A percentile compares a stretch with the other conserved stretches of the same genome.
These are phyloP conservation scores for Dendrolimus kikuchii DNA, from an alignment of 1,140 invertebrate species.

Conservation along the genomic window DNA sequence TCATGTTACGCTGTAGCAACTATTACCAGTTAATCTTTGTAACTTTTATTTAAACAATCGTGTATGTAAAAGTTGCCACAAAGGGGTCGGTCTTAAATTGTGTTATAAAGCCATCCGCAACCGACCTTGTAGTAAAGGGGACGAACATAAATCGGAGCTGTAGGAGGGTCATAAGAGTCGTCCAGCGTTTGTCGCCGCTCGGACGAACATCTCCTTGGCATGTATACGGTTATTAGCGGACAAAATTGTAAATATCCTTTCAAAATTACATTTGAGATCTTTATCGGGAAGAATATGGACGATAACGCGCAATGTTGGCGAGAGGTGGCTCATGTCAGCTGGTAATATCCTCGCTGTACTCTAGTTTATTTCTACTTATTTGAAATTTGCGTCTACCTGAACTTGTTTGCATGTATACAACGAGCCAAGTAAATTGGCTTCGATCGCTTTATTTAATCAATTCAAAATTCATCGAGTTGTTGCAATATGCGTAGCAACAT, in stretches of 20 bases:
- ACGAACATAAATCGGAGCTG: constrained; percentile 52
- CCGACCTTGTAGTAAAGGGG: constrained; percentile 34
- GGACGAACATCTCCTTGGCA: constrained; percentile 39
- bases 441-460: constrained; percentile 44
- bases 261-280: constrained; percentile 51
- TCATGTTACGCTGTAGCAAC: no score
- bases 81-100: constrained; percentile 31
- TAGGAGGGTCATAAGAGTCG: constrained; percentile 55
- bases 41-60: background rate
- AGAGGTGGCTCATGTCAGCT: constrained; percentile 24
- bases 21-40: no score
- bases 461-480: constrained; percentile 46
- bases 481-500: constrained; percentile 20
- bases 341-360: constrained; percentile 44
- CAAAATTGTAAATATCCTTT: constrained; percentile 56
- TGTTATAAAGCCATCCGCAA: constrained; percentile 47
- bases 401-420: constrained; percentile 48
- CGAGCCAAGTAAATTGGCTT: constrained; percentile 41
- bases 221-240: constrained; percentile 59
- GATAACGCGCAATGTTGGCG: constrained; percentile 30
- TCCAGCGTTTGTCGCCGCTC: constrained; percentile 17
- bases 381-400: constrained; percentile 56
- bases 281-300: constrained; percentile 32
- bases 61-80: background rate
- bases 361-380: constrained; percentile 47